A percentile compares a stretch with the other conserved stretches of the same genome.
Conservation (phyloP, 2,113 vertebrate species). For the Willisornis vidua region DNA sequence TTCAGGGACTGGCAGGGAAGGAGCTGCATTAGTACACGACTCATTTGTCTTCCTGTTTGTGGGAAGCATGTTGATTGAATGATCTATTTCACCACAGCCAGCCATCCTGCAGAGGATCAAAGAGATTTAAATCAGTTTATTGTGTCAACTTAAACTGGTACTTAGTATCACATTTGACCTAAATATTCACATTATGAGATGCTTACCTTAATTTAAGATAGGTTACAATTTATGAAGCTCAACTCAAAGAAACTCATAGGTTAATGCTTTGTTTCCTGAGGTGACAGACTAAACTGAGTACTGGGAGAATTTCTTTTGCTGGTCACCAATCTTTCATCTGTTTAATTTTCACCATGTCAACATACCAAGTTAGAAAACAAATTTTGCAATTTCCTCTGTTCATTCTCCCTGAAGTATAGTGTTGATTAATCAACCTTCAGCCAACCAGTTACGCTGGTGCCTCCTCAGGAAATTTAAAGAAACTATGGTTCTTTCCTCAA, state of each 20-base stretch:
- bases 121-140: not conserved
- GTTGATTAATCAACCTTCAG: not conserved
- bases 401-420: not conserved
- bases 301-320: not conserved
- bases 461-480: not conserved
- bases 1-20: constrained; percentile 84
- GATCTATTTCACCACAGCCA: constrained; percentile 86
- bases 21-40: constrained; percentile 77
- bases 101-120: constrained; percentile 84
- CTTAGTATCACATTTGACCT: not conserved
- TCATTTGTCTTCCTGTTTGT: constrained; percentile 84
- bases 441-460: not conserved
- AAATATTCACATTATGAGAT: not conserved
- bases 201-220: not conserved
- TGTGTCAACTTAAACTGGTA: not conserved
- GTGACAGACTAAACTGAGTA: not conserved
- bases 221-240: not conserved
- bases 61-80: constrained; percentile 82
- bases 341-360: not conserved
- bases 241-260: not conserved
- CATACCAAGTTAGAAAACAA: not conserved
- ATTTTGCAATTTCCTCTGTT: not conserved
- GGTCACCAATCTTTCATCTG: not conserved
- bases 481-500: not conserved
- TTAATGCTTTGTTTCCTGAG: not conserved